These are phyloP conservation scores for Rallus limicola DNA, from an alignment of 2,113 vertebrate genomes.

Conservation along the genomic window DNA sequence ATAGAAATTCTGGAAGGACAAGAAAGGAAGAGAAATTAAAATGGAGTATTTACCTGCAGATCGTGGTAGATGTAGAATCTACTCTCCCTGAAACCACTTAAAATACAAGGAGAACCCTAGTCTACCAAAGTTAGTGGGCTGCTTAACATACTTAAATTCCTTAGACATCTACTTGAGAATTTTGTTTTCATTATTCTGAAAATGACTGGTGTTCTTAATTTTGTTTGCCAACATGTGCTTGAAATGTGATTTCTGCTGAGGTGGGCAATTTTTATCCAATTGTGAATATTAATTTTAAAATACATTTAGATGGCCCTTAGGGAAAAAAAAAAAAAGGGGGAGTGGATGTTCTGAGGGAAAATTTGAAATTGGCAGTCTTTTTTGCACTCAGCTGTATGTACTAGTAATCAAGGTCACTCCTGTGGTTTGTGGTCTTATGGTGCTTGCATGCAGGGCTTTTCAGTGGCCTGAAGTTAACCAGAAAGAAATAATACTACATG, in stretches of 20 bases:
- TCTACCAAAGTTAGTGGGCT: not conserved
- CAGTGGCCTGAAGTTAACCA: not conserved
- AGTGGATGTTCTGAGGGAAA: not conserved
- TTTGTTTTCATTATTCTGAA: not conserved
- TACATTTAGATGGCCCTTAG: not conserved
- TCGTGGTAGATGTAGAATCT: not conserved
- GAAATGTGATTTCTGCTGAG: not conserved
- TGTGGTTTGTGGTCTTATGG: not conserved
- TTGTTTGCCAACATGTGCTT: not conserved
- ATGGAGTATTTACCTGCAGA: not conserved
- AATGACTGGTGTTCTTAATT: not conserved
- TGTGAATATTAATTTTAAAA: not conserved
- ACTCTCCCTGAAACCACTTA: not conserved
- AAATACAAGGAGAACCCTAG: not conserved
- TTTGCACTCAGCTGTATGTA: not conserved
- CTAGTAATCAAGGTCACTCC: not conserved
- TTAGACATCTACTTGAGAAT: not conserved
- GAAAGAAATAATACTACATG: not conserved
- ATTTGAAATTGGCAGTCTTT: not conserved
- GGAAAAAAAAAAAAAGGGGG: not conserved
- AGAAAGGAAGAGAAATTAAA: not conserved
- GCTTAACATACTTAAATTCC: not conserved
- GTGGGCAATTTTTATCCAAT: not conserved
- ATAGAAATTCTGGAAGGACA: not conserved
- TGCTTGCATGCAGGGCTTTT: not conserved